A percentile compares a stretch with the other conserved stretches of the same genome.
Evolutionary conservation across 2,888 invertebrate genomes (phyloP).

Genomic region (Eremobia ochroleuca): DNA sequence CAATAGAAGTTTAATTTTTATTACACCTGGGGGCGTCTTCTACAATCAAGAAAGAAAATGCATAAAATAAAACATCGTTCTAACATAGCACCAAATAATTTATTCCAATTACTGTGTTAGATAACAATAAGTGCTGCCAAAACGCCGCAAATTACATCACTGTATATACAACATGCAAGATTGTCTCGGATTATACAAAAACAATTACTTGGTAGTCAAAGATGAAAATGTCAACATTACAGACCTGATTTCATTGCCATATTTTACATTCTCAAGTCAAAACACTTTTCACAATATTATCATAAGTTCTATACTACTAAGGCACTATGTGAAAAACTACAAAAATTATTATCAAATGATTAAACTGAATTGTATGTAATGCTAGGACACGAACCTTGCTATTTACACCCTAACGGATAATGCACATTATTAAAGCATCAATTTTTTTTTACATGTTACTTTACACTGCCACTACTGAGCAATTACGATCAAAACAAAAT

Average conservation of each 20-base stretch:
- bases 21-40: background rate
- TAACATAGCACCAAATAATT: slow-evolving; percentile 88
- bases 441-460: background rate
- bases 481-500: slow-evolving; percentile 12
- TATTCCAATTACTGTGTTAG: slow-evolving; percentile 73
- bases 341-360: slow-evolving; percentile 19
- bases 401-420: slow-evolving; percentile 53
- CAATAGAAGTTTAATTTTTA: background rate
- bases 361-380: slow-evolving; percentile 16
- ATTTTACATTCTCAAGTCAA: slow-evolving; percentile 64
- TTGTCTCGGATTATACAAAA: slow-evolving; percentile 51
- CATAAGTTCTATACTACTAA: slow-evolving; percentile 54
- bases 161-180: slow-evolving; percentile 69
- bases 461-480: background rate
- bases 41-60: background rate
- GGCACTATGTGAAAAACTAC: slow-evolving; percentile 62
- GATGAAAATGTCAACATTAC: slow-evolving; percentile 37
- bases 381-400: slow-evolving; percentile 40
- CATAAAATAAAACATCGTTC: slow-evolving; percentile 69
- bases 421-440: background rate
- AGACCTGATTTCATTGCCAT: slow-evolving; percentile 62
- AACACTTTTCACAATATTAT: slow-evolving; percentile 61
- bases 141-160: slow-evolving; percentile 62
- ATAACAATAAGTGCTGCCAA: slow-evolving; percentile 69
- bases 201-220: slow-evolving; percentile 55